Conservation (phyloP, 2,797 vertebrate genomes). For the Apodemus agrarius region DNA sequence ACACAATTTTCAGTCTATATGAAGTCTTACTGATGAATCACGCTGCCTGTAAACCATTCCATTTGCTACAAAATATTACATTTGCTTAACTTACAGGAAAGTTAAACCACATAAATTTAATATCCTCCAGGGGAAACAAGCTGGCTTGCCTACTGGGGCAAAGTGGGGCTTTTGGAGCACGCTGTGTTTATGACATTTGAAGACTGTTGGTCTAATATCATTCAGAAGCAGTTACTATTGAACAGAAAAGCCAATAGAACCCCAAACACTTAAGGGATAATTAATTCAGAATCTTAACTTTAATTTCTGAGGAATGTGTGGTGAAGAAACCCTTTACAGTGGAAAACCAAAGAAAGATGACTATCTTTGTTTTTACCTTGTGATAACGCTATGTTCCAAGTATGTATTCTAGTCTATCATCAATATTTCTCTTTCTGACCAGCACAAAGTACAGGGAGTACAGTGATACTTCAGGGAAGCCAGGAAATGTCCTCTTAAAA, state of each 20-base stretch:
- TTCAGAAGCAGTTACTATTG: conserved; percentile 18
- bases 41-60: conserved; percentile 72
- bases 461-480: not conserved
- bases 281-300: conserved; percentile 44
- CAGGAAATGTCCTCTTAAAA: accelerated
- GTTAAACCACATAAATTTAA: conserved; percentile 64
- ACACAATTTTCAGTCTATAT: conserved; percentile 62
- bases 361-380: conserved; percentile 8
- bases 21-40: conserved; percentile 61
- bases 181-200: not conserved
- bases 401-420: not conserved
- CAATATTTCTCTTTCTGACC: not conserved
- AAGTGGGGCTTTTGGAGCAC: not conserved
- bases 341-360: conserved; percentile 15
- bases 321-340: not conserved
- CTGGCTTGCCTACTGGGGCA: not conserved
- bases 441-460: not conserved
- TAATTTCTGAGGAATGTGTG: not conserved
- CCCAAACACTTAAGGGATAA: not conserved
- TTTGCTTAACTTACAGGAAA: conserved; percentile 55
- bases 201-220: not conserved
- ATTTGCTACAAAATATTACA: conserved; percentile 71
- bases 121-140: conserved; percentile 20
- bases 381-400: not conserved
- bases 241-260: conserved; percentile 26